Evolutionary conservation across 2,113 vertebrate genomes (phyloP).

Genomic region (Alouatta palliata): DNA sequence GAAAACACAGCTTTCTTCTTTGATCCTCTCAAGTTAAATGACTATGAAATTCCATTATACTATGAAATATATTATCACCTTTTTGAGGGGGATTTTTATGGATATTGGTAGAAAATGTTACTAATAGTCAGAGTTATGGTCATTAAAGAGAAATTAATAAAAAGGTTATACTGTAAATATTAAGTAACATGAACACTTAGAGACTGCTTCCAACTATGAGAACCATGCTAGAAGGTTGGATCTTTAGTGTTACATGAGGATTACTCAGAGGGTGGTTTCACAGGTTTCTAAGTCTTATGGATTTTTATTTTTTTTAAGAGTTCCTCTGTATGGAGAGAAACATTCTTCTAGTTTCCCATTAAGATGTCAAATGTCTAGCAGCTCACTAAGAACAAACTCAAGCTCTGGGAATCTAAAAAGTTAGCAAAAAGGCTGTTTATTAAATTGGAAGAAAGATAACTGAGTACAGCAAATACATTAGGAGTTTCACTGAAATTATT

Average conservation of each 20-base stretch:
- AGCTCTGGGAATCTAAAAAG: not conserved
- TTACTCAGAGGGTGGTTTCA: not conserved
- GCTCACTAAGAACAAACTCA: conserved; percentile 1
- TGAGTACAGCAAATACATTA: not conserved
- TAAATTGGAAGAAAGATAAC: not conserved
- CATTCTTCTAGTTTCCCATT: not conserved
- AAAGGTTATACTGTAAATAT: not conserved
- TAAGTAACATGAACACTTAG: not conserved
- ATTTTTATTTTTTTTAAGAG: not conserved
- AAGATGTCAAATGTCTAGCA: not conserved
- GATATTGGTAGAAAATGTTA: not conserved
- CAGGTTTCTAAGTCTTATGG: not conserved
- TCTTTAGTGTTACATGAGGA: not conserved
- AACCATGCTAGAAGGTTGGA: not conserved
- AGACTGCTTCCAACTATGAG: not conserved
- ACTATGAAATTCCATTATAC: conserved; percentile 26
- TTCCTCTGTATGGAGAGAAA: not conserved
- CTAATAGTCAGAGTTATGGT: not conserved
- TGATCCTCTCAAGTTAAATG: not conserved
- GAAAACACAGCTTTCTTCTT: conserved; percentile 7
- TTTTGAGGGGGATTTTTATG: conserved; percentile 16
- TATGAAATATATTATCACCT: conserved; percentile 22
- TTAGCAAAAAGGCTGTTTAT: not conserved
- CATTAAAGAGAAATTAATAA: conserved; percentile 23
- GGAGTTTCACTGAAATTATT: not conserved